Conservation (phyloP, 2,888 invertebrate genomes). For the Coelinius sp. region DNA sequence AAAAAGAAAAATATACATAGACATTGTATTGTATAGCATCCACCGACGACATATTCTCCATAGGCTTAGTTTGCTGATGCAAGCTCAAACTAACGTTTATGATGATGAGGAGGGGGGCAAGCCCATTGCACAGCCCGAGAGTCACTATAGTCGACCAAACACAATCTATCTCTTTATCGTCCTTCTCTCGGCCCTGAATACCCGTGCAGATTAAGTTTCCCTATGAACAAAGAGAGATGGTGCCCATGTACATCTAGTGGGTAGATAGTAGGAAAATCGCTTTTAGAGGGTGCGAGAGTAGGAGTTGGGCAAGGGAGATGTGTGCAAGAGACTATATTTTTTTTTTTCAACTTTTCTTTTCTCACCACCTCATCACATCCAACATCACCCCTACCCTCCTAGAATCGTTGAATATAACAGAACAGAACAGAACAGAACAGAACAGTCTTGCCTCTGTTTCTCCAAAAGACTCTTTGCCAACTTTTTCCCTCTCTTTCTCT, state of each 20-base stretch:
- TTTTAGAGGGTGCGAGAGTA: constrained; percentile 4
- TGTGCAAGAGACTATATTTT: not conserved
- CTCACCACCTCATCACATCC: constrained; percentile 12
- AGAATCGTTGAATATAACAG: constrained; percentile 13
- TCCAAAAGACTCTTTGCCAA: constrained; percentile 1
- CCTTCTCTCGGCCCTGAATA: constrained; percentile 1
- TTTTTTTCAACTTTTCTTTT: constrained; percentile 6
- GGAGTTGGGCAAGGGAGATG: not conserved
- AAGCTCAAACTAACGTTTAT: constrained; percentile 13
- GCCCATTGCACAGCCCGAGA: not conserved
- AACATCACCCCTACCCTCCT: not conserved
- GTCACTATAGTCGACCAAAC: constrained; percentile 14
- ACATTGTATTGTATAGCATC: not conserved
- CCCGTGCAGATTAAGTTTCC: constrained; percentile 10
- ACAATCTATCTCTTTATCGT: constrained; percentile 7
- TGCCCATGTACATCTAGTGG: constrained; percentile 7
- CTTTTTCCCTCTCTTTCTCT: constrained; percentile 9
- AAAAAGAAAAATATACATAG: not conserved
- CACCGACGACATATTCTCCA: not conserved
- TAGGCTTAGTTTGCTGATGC: not conserved
- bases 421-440: no score
- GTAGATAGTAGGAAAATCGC: constrained; percentile 20
- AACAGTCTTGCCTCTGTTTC: not conserved
- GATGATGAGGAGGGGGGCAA: constrained; percentile 14
- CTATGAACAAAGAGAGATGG: not conserved